Conservation (phyloP, 2,888 invertebrate genomes). For the Lymantria dispar region DNA sequence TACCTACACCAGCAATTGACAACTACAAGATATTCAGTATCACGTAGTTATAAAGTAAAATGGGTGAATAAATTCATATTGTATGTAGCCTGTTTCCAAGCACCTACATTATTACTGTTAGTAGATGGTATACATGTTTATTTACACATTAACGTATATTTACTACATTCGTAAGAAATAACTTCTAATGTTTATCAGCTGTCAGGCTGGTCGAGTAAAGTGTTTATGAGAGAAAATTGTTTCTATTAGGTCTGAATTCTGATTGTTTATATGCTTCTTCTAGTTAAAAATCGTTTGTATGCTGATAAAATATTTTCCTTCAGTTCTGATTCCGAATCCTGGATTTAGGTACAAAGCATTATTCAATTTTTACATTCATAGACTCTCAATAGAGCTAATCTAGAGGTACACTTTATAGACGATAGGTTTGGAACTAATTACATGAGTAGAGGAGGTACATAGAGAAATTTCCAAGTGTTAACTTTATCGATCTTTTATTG, state of each 20-base stretch:
- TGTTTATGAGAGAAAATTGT: not conserved
- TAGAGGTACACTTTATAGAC: too few relatives aligned
- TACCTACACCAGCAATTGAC: constrained; percentile 28
- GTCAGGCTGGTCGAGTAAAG: not conserved
- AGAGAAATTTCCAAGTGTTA: too few relatives aligned
- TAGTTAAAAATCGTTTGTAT: too few relatives aligned
- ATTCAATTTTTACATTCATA: too few relatives aligned
- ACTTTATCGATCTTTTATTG: too few relatives aligned
- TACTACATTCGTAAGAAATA: constrained; percentile 3
- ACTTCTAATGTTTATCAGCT: constrained; percentile 3
- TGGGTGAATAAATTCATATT: constrained; percentile 29
- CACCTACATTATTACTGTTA: constrained; percentile 14
- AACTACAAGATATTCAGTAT: constrained; percentile 29
- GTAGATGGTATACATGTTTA: constrained; percentile 4
- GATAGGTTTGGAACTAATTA: too few relatives aligned
- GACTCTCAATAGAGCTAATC: too few relatives aligned
- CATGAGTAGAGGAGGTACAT: too few relatives aligned
- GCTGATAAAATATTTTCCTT: too few relatives aligned
- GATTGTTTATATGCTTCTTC: not conserved
- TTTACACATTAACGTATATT: constrained; percentile 2
- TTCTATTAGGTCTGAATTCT: not conserved
- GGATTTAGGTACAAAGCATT: too few relatives aligned
- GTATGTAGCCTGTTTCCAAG: constrained; percentile 18
- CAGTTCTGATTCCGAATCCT: too few relatives aligned
- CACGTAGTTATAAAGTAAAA: constrained; percentile 37